Evolutionary conservation across 1,140 invertebrate species (phyloP).

Genomic region (Diploscapter pachys): DNA sequence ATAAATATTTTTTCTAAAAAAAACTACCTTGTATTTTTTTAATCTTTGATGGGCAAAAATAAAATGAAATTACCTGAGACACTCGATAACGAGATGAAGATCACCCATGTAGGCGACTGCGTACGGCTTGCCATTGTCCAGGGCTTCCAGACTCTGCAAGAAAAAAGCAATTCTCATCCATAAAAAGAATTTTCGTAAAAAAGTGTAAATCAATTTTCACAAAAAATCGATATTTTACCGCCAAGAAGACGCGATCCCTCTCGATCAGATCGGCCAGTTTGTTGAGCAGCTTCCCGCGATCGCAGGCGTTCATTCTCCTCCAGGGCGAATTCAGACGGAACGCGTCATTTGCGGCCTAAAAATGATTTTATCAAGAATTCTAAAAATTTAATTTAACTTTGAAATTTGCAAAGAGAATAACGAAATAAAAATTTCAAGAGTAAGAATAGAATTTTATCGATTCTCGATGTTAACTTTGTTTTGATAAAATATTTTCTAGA

Average conservation of each 20-base stretch:
- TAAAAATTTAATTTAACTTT: no score
- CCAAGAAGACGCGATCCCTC: slow-evolving; percentile 71
- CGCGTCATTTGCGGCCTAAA: slow-evolving; percentile 73
- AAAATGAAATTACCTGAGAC: slow-evolving; percentile 63
- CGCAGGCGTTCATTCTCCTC: slow-evolving; percentile 75
- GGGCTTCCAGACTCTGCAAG: slow-evolving; percentile 73
- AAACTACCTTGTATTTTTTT: no score
- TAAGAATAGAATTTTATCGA: no score
- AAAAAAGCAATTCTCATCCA: neutral
- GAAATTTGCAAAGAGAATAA: no score
- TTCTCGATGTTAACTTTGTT: no score
- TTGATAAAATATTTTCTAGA: no score
- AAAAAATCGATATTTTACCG: slow-evolving; percentile 60
- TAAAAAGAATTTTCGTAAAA: no score
- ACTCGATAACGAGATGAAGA: slow-evolving; percentile 67
- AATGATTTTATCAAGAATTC: slow-evolving; percentile 51
- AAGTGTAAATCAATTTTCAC: slow-evolving; percentile 19
- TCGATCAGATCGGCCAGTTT: slow-evolving; percentile 75
- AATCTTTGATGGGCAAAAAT: neutral
- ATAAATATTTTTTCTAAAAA: no score
- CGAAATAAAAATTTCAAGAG: no score
- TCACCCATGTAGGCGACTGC: slow-evolving; percentile 67
- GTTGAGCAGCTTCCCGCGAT: slow-evolving; percentile 60
- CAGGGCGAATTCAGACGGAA: slow-evolving; percentile 74
- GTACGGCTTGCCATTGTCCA: slow-evolving; percentile 84